Evolutionary conservation across 2,113 vertebrate species (phyloP).

Genomic region (Sinocyclocheilus anophthalmus): DNA sequence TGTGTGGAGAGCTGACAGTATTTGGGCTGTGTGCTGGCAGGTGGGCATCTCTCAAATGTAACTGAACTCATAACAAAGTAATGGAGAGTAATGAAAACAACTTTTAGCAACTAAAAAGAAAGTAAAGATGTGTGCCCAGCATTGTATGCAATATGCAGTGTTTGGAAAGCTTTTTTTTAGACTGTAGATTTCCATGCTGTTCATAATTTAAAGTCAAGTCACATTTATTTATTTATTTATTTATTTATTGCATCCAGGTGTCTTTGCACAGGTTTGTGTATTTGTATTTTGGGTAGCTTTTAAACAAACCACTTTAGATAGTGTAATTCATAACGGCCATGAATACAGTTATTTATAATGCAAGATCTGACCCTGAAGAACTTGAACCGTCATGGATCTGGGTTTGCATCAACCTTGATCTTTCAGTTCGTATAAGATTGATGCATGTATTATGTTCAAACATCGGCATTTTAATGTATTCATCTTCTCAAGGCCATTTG

Average conservation of each 20-base stretch:
- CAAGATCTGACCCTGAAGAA: constrained; percentile 6
- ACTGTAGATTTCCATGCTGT: not conserved
- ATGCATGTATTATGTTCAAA: constrained; percentile 4
- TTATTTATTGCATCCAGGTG: not conserved
- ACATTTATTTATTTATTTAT: not conserved
- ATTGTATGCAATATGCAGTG: not conserved
- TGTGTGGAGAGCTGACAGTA: not conserved
- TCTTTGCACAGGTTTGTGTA: not conserved
- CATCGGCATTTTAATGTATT: constrained; percentile 19
- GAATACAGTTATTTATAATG: constrained; percentile 7
- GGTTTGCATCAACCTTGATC: constrained; percentile 33
- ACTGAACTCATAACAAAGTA: not conserved
- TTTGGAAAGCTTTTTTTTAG: not conserved
- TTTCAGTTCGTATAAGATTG: constrained; percentile 24
- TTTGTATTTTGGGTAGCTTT: not conserved
- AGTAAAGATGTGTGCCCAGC: not conserved
- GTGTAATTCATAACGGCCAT: not conserved
- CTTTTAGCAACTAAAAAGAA: not conserved
- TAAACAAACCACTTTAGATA: too few species aligned
- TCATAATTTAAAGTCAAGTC: not conserved
- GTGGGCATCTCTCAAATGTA: not conserved
- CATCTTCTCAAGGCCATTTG: constrained; percentile 27
- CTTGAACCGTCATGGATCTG: not conserved
- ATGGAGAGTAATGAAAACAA: not conserved
- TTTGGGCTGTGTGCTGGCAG: not conserved